Conservation (phyloP, 2,113 vertebrate species). For the Sporophila hypoxantha region DNA sequence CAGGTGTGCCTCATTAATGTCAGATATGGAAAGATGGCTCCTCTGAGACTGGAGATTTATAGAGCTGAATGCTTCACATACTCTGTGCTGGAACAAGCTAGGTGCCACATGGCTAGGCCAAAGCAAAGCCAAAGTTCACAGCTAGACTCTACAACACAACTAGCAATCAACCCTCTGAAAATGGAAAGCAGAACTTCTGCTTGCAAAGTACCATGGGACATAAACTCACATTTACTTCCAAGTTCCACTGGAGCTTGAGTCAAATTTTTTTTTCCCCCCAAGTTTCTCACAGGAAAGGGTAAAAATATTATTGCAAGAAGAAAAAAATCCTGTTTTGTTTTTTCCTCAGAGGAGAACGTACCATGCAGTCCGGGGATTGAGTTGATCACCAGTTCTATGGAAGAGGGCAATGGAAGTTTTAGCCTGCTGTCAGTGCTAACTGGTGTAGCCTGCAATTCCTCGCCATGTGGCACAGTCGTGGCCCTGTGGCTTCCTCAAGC, state of each 20-base stretch:
- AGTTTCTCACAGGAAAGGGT: no score
- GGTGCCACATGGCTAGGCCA: conserved; percentile 7
- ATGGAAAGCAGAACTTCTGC: conserved; percentile 33
- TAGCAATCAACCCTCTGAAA: conserved; percentile 29
- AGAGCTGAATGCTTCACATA: conserved; percentile 19
- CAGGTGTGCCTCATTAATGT: conserved; percentile 63
- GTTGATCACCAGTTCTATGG: not conserved
- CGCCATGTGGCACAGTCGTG: no score
- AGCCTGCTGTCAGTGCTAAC: not conserved
- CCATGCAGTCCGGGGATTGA: not conserved
- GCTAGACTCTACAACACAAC: conserved; percentile 13
- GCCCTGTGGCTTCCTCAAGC: not conserved
- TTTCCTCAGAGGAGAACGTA: conserved; percentile 6
- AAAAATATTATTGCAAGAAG: no score
- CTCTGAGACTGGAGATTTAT: conserved; percentile 51
- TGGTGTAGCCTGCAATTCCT: not conserved
- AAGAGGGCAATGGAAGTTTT: not conserved
- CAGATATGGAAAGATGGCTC: conserved; percentile 32
- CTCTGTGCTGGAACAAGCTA: conserved; percentile 34
- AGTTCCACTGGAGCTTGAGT: not conserved
- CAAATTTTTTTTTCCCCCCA: not conserved
- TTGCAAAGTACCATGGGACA: conserved; percentile 24
- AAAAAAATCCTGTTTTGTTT: no score
- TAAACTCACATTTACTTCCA: conserved; percentile 26
- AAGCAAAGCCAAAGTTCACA: conserved; percentile 48